A percentile compares a stretch with the other conserved stretches of the same genome.
Evolutionary conservation across 1,140 invertebrate species (phyloP).

Genomic region (Dryas iulia): DNA sequence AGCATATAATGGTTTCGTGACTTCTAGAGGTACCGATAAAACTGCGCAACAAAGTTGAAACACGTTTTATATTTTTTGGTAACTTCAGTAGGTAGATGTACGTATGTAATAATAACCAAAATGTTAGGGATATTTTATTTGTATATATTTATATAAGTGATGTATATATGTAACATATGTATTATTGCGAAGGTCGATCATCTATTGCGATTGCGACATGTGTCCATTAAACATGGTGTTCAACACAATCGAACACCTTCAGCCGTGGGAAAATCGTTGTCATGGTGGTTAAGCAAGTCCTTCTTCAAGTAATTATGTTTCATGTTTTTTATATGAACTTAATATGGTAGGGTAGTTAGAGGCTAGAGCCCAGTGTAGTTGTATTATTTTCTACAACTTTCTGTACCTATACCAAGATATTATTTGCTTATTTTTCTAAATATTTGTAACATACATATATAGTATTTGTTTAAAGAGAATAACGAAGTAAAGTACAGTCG

Average conservation of each 20-base stretch:
- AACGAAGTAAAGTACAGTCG: too few relatives aligned
- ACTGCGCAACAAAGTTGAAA: conserved; percentile 54
- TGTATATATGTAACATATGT: not conserved
- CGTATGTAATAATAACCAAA: not conserved
- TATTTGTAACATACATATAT: too few relatives aligned
- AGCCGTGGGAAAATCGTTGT: conserved; percentile 46
- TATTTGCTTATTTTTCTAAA: too few relatives aligned
- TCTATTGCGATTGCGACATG: conserved; percentile 16
- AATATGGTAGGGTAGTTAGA: not conserved
- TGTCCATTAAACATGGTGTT: not conserved
- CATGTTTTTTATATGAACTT: not conserved
- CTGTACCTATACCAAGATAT: too few relatives aligned
- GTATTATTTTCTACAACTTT: too few relatives aligned
- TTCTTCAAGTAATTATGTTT: not conserved
- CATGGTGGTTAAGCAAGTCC: conserved; percentile 36
- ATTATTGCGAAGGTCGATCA: conserved; percentile 7
- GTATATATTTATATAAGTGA: not conserved
- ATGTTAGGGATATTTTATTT: not conserved
- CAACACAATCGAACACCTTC: conserved; percentile 23
- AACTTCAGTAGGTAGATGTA: not conserved
- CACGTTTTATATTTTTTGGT: not conserved
- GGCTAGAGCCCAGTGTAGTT: too few relatives aligned
- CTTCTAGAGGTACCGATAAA: conserved; percentile 36
- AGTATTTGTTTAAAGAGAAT: too few relatives aligned
- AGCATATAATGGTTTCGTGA: conserved; percentile 44